Evolutionary conservation across 2,113 vertebrate genomes (phyloP), one percentile per base, ranked within the genome.

Genomic region (Baryphthengus martii): DNA sequence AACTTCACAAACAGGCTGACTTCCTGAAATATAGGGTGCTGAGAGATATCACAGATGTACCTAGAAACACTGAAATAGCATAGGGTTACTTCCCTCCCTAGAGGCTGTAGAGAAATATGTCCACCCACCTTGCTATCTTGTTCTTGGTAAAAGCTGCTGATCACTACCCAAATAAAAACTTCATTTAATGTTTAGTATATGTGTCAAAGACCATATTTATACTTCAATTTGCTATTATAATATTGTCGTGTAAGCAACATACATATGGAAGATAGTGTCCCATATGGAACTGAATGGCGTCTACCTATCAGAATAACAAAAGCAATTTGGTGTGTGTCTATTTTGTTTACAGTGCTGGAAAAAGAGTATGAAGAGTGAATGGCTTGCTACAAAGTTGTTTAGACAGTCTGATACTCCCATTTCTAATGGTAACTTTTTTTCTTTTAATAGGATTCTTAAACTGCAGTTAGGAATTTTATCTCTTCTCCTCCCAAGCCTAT

Each of bases 1-100:
- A 91, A 97, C 93, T 93, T 66, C 90, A 95, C 82, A 96, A 97
- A 95, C 94, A 96, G 83, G 80, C 93, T 90, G 92, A 91, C 91
- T 96, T 95, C 88, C 95, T 97, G 96, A 95, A 96, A 97, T 97
- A 95, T 93, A 90, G 90, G 76, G 85, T 96, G 95, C 96, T 96
- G 95, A 96, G 91, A 96, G 93, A 97, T 88, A 97, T 65, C 80
- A 66, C 90, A 96, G 92, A 95, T 94, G 91, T 82, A 91, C 71
- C 62, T 70, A 94, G 49, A 94, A 95, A 84, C 47, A 42, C 63
- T 83, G 56, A 52, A 61, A 94, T 71, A 92, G 88, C 72, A 68
- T 53, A 56, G 67, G 87, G 88, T 96, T 96, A 92, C 92, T 93
- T 88, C 52, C 35, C 76, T 97, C 96, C 95, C 91, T 62, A 89